A percentile compares a stretch with the other conserved stretches of the same genome.
Evolutionary conservation across 2,888 invertebrate species (phyloP).

Genomic region (Platycheirus rosarum): DNA sequence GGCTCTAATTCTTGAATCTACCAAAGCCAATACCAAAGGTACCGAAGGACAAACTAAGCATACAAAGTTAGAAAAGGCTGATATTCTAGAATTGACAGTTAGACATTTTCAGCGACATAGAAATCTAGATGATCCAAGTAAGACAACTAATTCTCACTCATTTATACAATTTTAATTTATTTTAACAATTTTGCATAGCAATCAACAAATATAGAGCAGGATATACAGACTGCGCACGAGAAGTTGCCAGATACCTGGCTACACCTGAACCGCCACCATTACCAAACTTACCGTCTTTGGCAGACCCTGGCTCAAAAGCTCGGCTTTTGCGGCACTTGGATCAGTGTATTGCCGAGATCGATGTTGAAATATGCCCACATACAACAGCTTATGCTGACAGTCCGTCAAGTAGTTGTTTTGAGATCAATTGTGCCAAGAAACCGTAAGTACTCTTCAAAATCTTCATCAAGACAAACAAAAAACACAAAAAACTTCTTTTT

Average conservation of each 20-base stretch:
- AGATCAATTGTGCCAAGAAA: constrained; percentile 77
- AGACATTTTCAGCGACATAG: constrained; percentile 90
- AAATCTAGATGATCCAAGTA: constrained; percentile 85
- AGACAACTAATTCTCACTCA: constrained; percentile 43
- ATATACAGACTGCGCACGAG: constrained; percentile 86
- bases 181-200: constrained; percentile 71
- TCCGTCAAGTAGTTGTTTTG: constrained; percentile 80
- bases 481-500: constrained; percentile 67
- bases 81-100: constrained; percentile 92
- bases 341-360: constrained; percentile 85
- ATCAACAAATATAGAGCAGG: constrained; percentile 84
- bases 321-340: constrained; percentile 85
- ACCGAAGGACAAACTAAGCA: constrained; percentile 86
- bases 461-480: too few relatives aligned
- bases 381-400: constrained; percentile 78
- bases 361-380: constrained; percentile 84
- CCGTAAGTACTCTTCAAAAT: constrained; percentile 67
- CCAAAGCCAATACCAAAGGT: constrained; percentile 83
- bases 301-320: constrained; percentile 85
- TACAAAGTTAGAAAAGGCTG: constrained; percentile 91
- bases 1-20: constrained; percentile 88
- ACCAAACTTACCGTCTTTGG: constrained; percentile 82
- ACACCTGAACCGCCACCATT: constrained; percentile 82
- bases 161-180: background rate
- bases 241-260: constrained; percentile 83